Percentiles rank a stretch among this genome's conserved stretches.
Conservation (phyloP, 1,140 invertebrate genomes). For the Drosophila lowei region DNA sequence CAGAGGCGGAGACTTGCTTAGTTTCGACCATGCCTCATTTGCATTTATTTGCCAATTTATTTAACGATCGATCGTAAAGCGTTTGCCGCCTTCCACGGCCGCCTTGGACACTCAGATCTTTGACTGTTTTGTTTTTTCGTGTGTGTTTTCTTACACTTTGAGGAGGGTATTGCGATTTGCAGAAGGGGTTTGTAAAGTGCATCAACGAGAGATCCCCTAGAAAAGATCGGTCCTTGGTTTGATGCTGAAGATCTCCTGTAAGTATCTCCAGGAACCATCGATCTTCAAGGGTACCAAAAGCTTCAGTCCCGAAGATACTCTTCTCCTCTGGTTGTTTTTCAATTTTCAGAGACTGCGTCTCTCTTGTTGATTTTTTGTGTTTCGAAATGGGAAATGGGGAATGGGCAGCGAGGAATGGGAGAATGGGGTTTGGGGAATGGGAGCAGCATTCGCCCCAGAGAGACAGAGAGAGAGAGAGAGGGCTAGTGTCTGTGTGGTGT, state of each 20-base stretch:
- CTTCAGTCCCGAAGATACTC: background rate
- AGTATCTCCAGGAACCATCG: too few species aligned
- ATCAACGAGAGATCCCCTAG: too few species aligned
- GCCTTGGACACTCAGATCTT: constrained; percentile 41
- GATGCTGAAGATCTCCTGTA: too few species aligned
- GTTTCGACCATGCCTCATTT: constrained; percentile 77
- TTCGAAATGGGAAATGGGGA: constrained; percentile 36
- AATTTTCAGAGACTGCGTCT: constrained; percentile 15
- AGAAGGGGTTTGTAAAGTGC: too few species aligned
- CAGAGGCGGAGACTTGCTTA: constrained; percentile 33
- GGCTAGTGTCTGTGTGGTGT: constrained; percentile 42
- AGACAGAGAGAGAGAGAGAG: constrained; percentile 1
- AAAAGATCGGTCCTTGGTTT: background rate
- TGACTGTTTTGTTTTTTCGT: background rate
- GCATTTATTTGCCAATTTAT: constrained; percentile 79
- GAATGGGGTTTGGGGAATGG: constrained; percentile 23
- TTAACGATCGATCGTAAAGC: constrained; percentile 81
- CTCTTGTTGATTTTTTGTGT: constrained; percentile 47
- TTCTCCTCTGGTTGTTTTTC: constrained; percentile 31
- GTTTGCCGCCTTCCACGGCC: constrained; percentile 26
- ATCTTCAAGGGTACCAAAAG: too few species aligned
- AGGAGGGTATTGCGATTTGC: too few species aligned
- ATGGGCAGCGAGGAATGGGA: background rate
- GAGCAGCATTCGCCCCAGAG: constrained; percentile 18
- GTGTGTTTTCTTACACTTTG: too few species aligned